These are phyloP conservation scores for Podargus strigoides DNA, from an alignment of 2,797 vertebrate species.

Conservation along the genomic window DNA sequence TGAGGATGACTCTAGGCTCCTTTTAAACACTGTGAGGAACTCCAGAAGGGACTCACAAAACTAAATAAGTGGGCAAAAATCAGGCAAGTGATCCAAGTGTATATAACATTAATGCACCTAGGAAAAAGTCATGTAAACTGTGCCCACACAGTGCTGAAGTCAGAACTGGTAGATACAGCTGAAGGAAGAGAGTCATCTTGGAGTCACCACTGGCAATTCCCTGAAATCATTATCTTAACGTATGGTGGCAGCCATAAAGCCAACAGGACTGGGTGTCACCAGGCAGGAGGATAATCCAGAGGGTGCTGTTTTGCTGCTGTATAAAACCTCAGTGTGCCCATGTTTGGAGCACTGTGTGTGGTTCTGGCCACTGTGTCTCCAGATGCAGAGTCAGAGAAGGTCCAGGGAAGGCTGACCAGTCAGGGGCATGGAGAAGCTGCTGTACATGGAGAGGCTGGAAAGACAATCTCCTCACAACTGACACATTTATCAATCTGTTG, in stretches of 20 bases:
- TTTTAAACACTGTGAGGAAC: neutral
- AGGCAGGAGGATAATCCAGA: neutral
- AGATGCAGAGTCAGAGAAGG: neutral
- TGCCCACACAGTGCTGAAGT: neutral
- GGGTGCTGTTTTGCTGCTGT: neutral
- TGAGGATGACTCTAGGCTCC: neutral
- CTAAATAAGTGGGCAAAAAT: neutral
- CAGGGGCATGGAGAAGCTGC: neutral
- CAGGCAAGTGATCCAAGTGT: neutral
- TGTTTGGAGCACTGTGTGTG: rapidly evolving
- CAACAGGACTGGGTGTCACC: neutral
- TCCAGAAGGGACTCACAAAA: neutral
- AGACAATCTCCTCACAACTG: neutral
- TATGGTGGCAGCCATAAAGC: neutral
- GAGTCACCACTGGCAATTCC: neutral
- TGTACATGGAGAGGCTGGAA: neutral
- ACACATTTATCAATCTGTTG: neutral
- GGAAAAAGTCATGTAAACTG: neutral
- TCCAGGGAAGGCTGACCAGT: neutral
- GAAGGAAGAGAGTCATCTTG: neutral
- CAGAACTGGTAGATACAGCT: neutral
- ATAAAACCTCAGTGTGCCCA: neutral
- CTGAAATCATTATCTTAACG: neutral
- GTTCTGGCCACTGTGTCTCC: neutral
- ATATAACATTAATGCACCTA: neutral